Conservation (phyloP, 2,888 invertebrate species). For the Xestia sexstrigata region DNA sequence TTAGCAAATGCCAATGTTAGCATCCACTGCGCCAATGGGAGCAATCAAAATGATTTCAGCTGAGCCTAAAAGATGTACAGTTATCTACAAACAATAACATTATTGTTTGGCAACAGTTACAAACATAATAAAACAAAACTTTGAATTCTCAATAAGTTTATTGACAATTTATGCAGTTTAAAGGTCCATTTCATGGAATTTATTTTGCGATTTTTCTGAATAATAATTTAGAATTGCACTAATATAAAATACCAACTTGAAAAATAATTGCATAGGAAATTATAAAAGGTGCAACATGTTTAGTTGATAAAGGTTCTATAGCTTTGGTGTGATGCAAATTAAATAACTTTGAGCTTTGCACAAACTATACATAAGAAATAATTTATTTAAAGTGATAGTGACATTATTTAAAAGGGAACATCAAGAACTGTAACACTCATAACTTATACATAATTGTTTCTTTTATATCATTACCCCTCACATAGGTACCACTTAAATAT, state of each 20-base stretch:
- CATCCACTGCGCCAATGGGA: background rate
- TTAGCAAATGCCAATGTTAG: background rate
- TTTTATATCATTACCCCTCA: constrained; percentile 45
- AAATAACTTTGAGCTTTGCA: constrained; percentile 49
- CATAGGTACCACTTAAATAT: constrained; percentile 51
- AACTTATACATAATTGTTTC: constrained; percentile 50
- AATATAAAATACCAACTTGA: constrained; percentile 46
- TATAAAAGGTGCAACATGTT: constrained; percentile 32
- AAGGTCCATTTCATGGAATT: constrained; percentile 59
- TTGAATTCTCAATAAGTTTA: constrained; percentile 53
- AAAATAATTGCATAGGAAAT: constrained; percentile 51
- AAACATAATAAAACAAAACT: constrained; percentile 35
- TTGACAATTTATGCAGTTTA: constrained; percentile 51
- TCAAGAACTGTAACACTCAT: constrained; percentile 43
- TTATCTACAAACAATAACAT: constrained; percentile 1
- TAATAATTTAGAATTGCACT: constrained; percentile 51
- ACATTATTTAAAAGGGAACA: constrained; percentile 33
- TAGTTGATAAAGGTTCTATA: constrained; percentile 20
- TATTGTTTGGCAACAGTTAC: background rate
- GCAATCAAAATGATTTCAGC: background rate
- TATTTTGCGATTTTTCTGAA: constrained; percentile 40
- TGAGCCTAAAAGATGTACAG: background rate
- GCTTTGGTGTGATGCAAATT: constrained; percentile 56
- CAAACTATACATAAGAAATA: constrained; percentile 37
- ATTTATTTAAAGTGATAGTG: constrained; percentile 38